Conservation (phyloP, 2,113 vertebrate species). For the Eulemur rufifrons region DNA sequence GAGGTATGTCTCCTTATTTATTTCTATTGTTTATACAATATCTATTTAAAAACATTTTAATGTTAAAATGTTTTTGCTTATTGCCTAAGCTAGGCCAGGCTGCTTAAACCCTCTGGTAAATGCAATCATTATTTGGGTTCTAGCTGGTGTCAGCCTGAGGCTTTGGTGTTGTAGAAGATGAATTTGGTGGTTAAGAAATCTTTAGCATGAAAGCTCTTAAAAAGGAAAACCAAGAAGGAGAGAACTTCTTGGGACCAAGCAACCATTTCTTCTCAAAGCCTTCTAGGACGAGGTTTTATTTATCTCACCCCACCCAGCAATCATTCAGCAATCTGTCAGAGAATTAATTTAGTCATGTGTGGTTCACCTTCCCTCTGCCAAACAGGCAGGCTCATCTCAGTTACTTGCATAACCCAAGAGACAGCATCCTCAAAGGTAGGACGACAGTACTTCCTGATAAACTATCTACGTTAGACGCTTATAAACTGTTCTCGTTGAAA, state of each 20-base stretch:
- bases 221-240: not conserved
- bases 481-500: not conserved
- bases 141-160: not conserved
- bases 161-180: not conserved
- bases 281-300: not conserved
- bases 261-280: not conserved
- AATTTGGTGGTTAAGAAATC: not conserved
- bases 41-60: slow-evolving; percentile 16
- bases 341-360: not conserved
- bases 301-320: not conserved
- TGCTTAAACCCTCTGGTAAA: not conserved
- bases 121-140: not conserved
- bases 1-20: not conserved
- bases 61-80: not conserved
- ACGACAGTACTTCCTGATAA: not conserved
- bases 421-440: not conserved
- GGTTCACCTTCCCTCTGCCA: not conserved
- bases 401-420: not conserved
- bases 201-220: not conserved
- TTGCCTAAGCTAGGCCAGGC: not conserved
- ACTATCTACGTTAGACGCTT: not conserved
- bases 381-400: not conserved
- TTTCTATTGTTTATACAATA: not conserved
- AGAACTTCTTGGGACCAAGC: not conserved
- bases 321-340: not conserved